These are phyloP conservation scores for Poecilia latipinna DNA, from an alignment of 2,113 vertebrate species.

Conservation along the genomic window DNA sequence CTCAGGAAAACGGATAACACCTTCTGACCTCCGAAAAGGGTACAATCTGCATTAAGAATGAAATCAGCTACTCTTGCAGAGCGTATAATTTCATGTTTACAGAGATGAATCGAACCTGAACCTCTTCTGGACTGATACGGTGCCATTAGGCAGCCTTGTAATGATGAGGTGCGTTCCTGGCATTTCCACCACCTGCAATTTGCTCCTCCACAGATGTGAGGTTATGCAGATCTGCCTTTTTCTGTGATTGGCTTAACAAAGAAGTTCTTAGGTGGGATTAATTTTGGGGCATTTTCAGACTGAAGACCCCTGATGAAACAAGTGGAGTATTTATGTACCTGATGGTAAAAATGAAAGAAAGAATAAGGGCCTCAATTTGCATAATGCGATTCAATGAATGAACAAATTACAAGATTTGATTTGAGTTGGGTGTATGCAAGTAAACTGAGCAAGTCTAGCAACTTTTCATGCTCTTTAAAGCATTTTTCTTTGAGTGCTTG, in stretches of 20 bases:
- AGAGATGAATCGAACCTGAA: conserved; percentile 17
- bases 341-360: not conserved
- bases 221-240: conserved; percentile 12
- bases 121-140: conserved; percentile 14
- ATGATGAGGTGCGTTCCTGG: not conserved
- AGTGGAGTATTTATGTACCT: conserved; percentile 11
- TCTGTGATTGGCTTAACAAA: conserved; percentile 37
- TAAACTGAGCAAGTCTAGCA: not conserved
- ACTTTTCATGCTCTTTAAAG: not conserved
- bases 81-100: conserved; percentile 1
- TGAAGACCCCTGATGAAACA: conserved; percentile 19
- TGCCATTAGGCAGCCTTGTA: conserved; percentile 8
- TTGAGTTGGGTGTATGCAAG: not conserved
- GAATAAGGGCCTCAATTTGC: not conserved
- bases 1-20: not conserved
- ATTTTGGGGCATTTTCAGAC: conserved; percentile 19
- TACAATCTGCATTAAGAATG: not conserved
- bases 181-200: conserved; percentile 46
- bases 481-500: not conserved
- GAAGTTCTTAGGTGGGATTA: not conserved
- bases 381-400: not conserved
- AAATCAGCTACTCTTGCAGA: not conserved
- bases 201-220: not conserved
- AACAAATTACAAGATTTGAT: not conserved
- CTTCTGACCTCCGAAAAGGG: not conserved